phyloP scores from a whole-genome alignment of 2,888 invertebrate species.

The Apodemia hepburni region DNA sequence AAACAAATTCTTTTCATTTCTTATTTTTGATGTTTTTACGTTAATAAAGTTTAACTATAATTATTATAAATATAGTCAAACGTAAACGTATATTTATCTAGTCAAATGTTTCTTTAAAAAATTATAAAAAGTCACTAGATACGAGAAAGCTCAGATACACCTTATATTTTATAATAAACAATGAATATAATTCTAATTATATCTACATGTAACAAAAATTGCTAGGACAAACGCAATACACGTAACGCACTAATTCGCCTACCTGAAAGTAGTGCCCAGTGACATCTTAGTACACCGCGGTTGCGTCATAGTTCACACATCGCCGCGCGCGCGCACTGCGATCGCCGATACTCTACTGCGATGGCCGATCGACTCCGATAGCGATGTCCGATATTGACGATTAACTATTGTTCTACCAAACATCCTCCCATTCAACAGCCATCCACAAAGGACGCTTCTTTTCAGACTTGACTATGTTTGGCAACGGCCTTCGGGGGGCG shows the following conservation, averaged over 20 bases:
- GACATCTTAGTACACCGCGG: conserved; percentile 38
- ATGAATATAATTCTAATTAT: not conserved
- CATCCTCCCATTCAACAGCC: conserved; percentile 45
- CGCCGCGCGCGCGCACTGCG: conserved; percentile 37
- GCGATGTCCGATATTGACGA: conserved; percentile 6
- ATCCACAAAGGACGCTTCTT: conserved; percentile 14
- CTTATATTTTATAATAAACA: not conserved
- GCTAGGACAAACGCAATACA: conserved; percentile 3
- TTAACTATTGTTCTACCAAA: conserved; percentile 16
- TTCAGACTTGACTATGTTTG: conserved; percentile 11
- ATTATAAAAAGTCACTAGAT: no score
- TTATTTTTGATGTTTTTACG: no score
- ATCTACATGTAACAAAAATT: not conserved
- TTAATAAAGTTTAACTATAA: no score
- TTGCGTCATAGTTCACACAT: conserved; percentile 36
- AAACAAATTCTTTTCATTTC: no score
- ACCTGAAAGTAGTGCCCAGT: conserved; percentile 42
- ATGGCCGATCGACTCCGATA: conserved; percentile 22
- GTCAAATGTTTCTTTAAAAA: no score
- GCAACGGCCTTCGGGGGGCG: conserved; percentile 7
- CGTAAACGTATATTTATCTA: no score
- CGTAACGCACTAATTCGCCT: conserved; percentile 36
- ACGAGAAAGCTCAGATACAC: no score
- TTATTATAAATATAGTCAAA: no score
- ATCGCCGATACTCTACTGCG: conserved; percentile 35